Evolutionary conservation across 1,140 invertebrate genomes (phyloP).

Genomic region (Hyposmocoma kahamanoa): DNA sequence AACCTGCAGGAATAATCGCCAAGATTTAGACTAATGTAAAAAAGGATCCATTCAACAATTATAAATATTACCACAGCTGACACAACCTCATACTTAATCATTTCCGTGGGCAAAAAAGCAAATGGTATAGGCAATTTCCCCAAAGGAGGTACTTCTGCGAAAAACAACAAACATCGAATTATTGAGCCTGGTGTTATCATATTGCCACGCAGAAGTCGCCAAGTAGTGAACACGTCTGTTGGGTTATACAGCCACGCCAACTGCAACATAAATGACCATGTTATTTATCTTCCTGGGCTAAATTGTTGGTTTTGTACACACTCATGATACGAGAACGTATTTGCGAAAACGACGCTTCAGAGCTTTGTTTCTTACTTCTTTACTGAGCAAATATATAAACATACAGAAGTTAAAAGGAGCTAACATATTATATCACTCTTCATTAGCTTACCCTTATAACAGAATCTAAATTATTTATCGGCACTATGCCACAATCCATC

Average conservation of each 20-base stretch:
- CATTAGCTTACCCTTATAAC: slow-evolving; percentile 58
- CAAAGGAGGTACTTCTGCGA: slow-evolving; percentile 53
- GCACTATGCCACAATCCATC: slow-evolving; percentile 59
- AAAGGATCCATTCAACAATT: neutral
- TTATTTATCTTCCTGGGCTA: too few relatives aligned
- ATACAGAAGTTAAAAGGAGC: too few relatives aligned
- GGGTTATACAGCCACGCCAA: slow-evolving; percentile 63
- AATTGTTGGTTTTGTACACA: too few relatives aligned
- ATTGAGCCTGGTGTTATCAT: slow-evolving; percentile 29
- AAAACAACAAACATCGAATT: slow-evolving; percentile 54
- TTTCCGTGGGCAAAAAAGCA: slow-evolving; percentile 61
- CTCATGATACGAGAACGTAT: too few relatives aligned
- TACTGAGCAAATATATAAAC: too few relatives aligned
- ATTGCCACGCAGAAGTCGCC: slow-evolving; percentile 52
- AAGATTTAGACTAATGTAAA: neutral
- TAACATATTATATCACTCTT: too few relatives aligned
- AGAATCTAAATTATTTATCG: slow-evolving; percentile 64
- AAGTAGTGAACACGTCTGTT: slow-evolving; percentile 55
- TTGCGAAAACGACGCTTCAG: too few relatives aligned
- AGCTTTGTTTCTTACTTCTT: too few relatives aligned
- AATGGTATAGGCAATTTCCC: slow-evolving; percentile 59
- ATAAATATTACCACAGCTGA: neutral
- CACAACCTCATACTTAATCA: slow-evolving; percentile 62
- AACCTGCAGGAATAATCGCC: slow-evolving; percentile 22
- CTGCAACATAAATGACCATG: slow-evolving; percentile 19